phyloP scores from a whole-genome alignment of 2,113 vertebrate species.

The Erythrocebus patas region DNA sequence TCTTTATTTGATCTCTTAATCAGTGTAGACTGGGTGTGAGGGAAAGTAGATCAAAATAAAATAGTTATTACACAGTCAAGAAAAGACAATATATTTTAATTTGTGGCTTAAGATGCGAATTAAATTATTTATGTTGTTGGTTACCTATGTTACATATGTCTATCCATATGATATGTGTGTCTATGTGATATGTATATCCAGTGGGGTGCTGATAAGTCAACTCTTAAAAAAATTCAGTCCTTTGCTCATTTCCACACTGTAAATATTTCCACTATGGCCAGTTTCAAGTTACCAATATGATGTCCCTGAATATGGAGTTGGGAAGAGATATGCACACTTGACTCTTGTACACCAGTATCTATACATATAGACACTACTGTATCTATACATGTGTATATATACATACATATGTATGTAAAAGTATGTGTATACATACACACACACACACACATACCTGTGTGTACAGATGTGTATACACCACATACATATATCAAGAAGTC shows the following conservation, averaged over 20 bases:
- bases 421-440: not conserved
- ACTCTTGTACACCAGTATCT: not conserved
- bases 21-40: not conserved
- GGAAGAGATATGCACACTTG: not conserved
- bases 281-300: not conserved
- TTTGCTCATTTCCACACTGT: not conserved
- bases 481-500: not conserved
- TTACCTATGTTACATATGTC: not conserved
- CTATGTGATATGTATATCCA: not conserved
- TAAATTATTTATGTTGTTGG: not conserved
- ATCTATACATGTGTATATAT: not conserved
- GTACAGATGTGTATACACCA: not conserved
- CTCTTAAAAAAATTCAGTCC: not conserved
- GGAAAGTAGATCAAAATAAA: not conserved
- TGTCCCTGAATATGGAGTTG: not conserved
- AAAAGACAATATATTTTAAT: not conserved
- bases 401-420: not conserved
- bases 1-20: constrained; percentile 31
- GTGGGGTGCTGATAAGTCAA: not conserved
- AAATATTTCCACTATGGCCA: not conserved
- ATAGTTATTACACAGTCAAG: not conserved
- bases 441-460: not conserved
- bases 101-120: not conserved
- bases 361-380: not conserved
- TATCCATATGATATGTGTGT: not conserved